Evolutionary conservation across 2,113 vertebrate species (phyloP).

Genomic region (Scatophagus argus): DNA sequence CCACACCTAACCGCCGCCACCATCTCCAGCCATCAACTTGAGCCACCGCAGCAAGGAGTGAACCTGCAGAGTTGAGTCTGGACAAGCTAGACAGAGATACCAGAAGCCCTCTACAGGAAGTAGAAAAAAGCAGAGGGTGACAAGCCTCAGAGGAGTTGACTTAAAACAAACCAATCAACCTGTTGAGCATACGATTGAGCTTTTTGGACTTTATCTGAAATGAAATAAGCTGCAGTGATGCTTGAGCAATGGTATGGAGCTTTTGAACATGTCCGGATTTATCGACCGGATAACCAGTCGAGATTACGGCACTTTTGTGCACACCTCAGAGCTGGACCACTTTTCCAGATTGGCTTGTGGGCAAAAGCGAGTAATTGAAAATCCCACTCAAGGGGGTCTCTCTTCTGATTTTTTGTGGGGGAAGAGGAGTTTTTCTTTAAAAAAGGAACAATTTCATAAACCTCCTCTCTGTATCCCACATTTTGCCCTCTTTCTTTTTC

Average conservation of each 20-base stretch:
- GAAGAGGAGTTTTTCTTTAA: constrained; percentile 39
- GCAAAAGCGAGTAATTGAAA: constrained; percentile 75
- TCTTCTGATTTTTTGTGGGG: constrained; percentile 59
- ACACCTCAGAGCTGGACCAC: constrained; percentile 58
- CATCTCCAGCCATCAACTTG: constrained; percentile 43
- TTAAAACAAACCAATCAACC: constrained; percentile 40
- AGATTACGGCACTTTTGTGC: constrained; percentile 65
- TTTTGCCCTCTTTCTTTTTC: constrained; percentile 31
- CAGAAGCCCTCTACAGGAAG: constrained; percentile 23
- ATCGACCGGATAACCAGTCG: constrained; percentile 69
- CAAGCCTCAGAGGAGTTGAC: constrained; percentile 45
- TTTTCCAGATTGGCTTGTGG: constrained; percentile 69
- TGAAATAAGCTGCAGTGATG: constrained; percentile 66
- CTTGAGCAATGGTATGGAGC: constrained; percentile 65
- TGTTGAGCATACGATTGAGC: constrained; percentile 54
- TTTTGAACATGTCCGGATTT: constrained; percentile 70
- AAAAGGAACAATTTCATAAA: constrained; percentile 46
- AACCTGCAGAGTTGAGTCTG: constrained; percentile 41
- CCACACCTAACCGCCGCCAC: constrained; percentile 45
- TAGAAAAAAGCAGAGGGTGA: constrained; percentile 21
- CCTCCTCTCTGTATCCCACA: background rate
- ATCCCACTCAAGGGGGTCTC: constrained; percentile 34
- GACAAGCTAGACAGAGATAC: constrained; percentile 17
- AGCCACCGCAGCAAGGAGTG: constrained; percentile 22
- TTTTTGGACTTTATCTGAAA: constrained; percentile 53